A percentile compares a stretch with the other conserved stretches of the same genome.
phyloP scores from a whole-genome alignment of 2,797 vertebrate genomes.

The Morelia viridis region DNA sequence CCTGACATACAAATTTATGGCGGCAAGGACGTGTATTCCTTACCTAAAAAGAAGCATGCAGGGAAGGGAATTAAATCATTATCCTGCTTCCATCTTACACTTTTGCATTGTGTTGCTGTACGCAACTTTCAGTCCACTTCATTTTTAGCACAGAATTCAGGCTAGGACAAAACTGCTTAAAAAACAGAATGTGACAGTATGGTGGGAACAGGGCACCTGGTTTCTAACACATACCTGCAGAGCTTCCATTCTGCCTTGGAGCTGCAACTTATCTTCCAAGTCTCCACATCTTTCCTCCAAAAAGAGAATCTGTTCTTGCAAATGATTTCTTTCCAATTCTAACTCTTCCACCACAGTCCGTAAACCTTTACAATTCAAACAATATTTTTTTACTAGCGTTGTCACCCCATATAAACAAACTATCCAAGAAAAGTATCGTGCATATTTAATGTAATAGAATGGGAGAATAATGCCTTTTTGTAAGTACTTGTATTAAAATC shows the following conservation, averaged over 20 bases:
- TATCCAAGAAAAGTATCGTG: neutral
- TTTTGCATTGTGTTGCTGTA: neutral
- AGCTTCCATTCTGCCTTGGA: conserved; percentile 85
- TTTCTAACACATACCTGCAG: conserved; percentile 78
- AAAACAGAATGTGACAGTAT: neutral
- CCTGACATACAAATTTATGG: neutral
- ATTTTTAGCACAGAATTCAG: neutral
- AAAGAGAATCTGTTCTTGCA: conserved; percentile 89
- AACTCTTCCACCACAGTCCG: conserved; percentile 88
- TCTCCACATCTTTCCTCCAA: conserved; percentile 87
- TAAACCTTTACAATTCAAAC: conserved; percentile 72
- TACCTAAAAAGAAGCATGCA: neutral
- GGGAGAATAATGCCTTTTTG: neutral
- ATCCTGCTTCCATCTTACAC: neutral
- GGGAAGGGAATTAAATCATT: neutral
- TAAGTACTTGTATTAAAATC: neutral
- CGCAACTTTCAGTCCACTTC: neutral
- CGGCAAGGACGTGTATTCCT: neutral
- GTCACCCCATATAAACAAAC: neutral
- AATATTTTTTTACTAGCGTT: conserved; percentile 27
- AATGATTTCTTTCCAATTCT: conserved; percentile 89
- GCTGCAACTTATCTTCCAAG: conserved; percentile 86
- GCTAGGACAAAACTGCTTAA: neutral
- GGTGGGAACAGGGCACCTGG: neutral
- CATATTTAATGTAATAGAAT: neutral